These are phyloP conservation scores for Sander vitreus DNA, from an alignment of 2,113 vertebrate species.

Conservation along the genomic window DNA sequence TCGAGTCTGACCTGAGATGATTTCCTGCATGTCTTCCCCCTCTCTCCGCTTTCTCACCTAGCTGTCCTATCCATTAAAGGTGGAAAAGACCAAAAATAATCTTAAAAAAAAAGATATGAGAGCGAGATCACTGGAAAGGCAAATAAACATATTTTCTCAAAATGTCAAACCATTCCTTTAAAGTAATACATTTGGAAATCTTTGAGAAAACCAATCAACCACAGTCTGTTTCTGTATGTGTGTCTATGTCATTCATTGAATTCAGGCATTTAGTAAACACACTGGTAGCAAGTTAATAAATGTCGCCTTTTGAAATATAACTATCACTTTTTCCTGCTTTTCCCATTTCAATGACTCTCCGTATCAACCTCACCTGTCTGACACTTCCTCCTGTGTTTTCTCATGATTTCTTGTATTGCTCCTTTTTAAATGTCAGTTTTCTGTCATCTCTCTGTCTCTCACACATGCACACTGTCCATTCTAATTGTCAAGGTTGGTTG, in stretches of 20 bases:
- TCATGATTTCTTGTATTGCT: conserved; percentile 9
- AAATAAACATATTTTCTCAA: too few species aligned
- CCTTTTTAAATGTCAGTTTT: conserved; percentile 42
- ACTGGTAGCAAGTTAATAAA: conserved; percentile 14
- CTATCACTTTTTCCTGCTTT: conserved; percentile 16
- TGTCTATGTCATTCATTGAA: background rate
- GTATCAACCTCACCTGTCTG: conserved; percentile 25
- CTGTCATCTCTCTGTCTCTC: conserved; percentile 1
- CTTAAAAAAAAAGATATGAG: too few species aligned
- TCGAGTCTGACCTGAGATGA: too few species aligned
- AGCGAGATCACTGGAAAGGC: too few species aligned
- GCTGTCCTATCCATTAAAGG: too few species aligned
- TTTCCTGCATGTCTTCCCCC: too few species aligned
- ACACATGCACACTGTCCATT: conserved; percentile 8
- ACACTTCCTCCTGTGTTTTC: conserved; percentile 18
- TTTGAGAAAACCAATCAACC: background rate
- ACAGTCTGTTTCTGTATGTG: background rate
- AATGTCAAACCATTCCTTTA: too few species aligned
- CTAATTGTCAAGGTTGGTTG: conserved; percentile 54
- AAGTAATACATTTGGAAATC: too few species aligned
- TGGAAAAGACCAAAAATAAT: too few species aligned
- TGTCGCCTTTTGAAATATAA: conserved; percentile 23
- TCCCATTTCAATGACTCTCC: conserved; percentile 6
- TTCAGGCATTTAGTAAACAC: background rate
- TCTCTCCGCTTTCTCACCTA: too few species aligned